Conservation (phyloP, 2,113 vertebrate genomes). For the Maccullochella peelii region DNA sequence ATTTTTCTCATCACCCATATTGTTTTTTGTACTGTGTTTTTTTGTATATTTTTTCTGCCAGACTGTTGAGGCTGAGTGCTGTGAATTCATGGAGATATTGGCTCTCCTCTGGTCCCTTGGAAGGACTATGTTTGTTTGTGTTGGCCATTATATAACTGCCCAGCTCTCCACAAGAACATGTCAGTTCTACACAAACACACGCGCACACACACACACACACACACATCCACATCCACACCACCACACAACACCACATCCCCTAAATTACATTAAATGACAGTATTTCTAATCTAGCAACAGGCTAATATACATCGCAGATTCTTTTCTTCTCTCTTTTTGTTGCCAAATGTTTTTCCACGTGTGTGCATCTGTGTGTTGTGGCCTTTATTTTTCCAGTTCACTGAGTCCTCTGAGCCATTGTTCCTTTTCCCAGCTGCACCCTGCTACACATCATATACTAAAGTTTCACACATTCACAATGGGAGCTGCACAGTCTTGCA, state of each 20-base stretch:
- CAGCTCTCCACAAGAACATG: constrained; percentile 60
- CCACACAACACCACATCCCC: constrained; percentile 16
- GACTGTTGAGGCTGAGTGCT: constrained; percentile 54
- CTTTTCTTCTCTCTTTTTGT: not conserved
- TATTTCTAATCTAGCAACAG: constrained; percentile 37
- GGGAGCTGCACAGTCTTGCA: constrained; percentile 8
- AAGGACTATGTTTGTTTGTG: constrained; percentile 77
- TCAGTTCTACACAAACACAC: constrained; percentile 42
- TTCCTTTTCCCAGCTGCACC: constrained; percentile 31
- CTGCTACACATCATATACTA: constrained; percentile 23
- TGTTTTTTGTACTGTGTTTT: constrained; percentile 28
- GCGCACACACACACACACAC: constrained; percentile 17
- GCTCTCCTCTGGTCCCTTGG: constrained; percentile 57
- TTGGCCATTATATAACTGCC: constrained; percentile 74
- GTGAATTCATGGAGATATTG: constrained; percentile 66
- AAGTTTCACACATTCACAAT: constrained; percentile 37
- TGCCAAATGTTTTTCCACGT: constrained; percentile 34
- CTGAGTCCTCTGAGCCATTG: constrained; percentile 32
- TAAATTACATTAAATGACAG: constrained; percentile 44
- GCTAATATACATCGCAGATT: constrained; percentile 10
- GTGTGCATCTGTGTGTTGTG: constrained; percentile 11
- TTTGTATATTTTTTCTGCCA: constrained; percentile 50
- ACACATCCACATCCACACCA: constrained; percentile 15
- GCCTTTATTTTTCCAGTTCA: constrained; percentile 34
- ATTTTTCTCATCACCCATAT: constrained; percentile 12